Percentiles rank a stretch among this genome's conserved stretches.
phyloP scores from a whole-genome alignment of 2,113 vertebrate species.

The Heterotis niloticus region DNA sequence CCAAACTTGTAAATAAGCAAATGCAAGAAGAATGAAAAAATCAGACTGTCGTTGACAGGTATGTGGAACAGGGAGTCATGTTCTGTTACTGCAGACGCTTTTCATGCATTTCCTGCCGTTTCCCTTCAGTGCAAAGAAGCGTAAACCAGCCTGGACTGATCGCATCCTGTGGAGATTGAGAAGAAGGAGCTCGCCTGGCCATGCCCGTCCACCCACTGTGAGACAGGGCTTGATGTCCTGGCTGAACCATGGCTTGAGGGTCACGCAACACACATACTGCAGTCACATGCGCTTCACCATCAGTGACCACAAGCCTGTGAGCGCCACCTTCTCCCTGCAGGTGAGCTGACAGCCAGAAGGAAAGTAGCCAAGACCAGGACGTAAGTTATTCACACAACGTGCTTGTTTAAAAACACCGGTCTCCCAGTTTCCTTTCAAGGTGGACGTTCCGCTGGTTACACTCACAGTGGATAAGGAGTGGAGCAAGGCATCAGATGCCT shows the following conservation, averaged over 20 bases:
- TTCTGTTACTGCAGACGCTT: neutral
- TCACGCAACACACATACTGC: conserved; percentile 80
- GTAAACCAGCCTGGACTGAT: conserved; percentile 97
- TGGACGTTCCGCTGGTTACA: conserved; percentile 73
- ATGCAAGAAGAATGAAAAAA: no score
- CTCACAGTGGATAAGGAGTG: conserved; percentile 84
- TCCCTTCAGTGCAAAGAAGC: conserved; percentile 79
- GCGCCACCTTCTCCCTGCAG: conserved; percentile 81
- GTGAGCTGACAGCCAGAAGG: conserved; percentile 57
- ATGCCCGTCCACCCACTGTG: conserved; percentile 63
- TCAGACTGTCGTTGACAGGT: no score
- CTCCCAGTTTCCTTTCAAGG: conserved; percentile 82
- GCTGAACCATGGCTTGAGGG: conserved; percentile 66
- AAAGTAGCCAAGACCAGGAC: neutral
- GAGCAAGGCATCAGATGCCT: conserved; percentile 78
- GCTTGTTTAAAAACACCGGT: neutral
- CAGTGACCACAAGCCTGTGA: conserved; percentile 96
- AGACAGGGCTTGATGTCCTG: conserved; percentile 64
- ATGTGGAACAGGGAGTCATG: no score
- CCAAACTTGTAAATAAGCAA: no score
- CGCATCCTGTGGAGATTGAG: conserved; percentile 95
- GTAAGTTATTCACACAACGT: neutral
- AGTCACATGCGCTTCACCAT: conserved; percentile 91
- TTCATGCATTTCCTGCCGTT: neutral
- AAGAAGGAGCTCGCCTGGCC: conserved; percentile 61